phyloP scores from a whole-genome alignment of 2,113 vertebrate species.

The Phoenicopterus ruber region DNA sequence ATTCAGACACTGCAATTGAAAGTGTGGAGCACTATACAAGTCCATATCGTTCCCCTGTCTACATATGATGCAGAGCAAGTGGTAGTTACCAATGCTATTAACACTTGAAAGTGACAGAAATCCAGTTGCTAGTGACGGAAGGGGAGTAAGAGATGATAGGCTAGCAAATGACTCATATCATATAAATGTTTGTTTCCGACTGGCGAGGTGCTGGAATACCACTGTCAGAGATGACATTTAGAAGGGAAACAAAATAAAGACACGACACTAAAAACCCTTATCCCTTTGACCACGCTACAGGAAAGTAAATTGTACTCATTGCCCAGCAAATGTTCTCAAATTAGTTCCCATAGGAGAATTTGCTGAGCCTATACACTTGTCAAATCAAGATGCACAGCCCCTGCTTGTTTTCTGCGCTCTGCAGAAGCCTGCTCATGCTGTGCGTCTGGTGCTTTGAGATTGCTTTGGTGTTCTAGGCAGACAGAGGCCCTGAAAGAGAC shows the following conservation, averaged over 20 bases:
- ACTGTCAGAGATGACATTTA: background rate
- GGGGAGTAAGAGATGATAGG: background rate
- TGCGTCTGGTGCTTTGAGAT: background rate
- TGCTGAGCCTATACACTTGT: background rate
- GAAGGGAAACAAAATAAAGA: background rate
- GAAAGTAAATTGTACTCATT: background rate
- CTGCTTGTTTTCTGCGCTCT: background rate
- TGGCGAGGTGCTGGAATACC: background rate
- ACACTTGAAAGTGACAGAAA: background rate
- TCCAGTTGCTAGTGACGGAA: background rate
- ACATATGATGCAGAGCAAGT: background rate
- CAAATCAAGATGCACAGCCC: background rate
- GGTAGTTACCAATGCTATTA: background rate
- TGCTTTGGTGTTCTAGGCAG: background rate
- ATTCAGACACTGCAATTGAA: background rate
- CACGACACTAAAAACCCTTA: background rate
- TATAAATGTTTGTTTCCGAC: background rate
- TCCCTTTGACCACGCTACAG: background rate
- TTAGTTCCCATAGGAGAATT: background rate
- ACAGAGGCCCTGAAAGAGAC: background rate
- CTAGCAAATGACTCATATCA: background rate
- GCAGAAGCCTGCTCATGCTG: background rate
- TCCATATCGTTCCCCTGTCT: background rate
- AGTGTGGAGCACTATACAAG: background rate
- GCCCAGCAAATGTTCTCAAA: background rate